phyloP scores from a whole-genome alignment of 1,140 invertebrate genomes.

The Teleogryllus occipitalis region DNA sequence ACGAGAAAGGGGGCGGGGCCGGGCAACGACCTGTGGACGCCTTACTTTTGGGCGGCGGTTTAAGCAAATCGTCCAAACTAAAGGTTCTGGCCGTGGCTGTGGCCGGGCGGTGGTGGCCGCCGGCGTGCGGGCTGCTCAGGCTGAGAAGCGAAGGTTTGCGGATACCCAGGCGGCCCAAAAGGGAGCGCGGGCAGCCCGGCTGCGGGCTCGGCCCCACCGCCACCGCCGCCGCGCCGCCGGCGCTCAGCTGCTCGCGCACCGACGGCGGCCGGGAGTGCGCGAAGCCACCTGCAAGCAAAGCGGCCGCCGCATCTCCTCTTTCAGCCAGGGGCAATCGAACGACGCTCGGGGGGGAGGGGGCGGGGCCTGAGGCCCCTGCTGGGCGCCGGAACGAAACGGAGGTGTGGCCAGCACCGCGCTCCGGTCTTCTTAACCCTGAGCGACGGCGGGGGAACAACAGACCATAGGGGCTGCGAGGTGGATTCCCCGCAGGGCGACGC shows the following conservation, averaged over 20 bases:
- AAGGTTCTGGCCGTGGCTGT: conserved; percentile 56
- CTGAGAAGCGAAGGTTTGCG: conserved; percentile 52
- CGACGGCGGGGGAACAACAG: too few relatives aligned
- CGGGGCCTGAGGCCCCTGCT: too few relatives aligned
- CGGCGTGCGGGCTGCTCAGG: conserved; percentile 53
- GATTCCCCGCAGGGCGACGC: too few relatives aligned
- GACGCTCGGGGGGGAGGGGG: too few relatives aligned
- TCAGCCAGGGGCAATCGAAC: too few relatives aligned
- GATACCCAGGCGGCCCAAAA: conserved; percentile 67
- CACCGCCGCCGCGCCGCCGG: conserved; percentile 13
- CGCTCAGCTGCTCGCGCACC: conserved; percentile 35
- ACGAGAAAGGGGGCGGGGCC: not conserved
- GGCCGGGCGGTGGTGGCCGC: conserved; percentile 16
- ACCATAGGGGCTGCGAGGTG: too few relatives aligned
- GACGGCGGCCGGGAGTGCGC: conserved; percentile 28
- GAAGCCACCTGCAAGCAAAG: conserved; percentile 10
- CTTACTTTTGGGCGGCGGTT: conserved; percentile 45
- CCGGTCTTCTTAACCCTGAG: too few relatives aligned
- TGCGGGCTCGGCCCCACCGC: conserved; percentile 28
- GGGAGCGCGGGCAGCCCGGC: conserved; percentile 45
- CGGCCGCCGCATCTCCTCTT: not conserved
- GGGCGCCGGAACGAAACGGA: too few relatives aligned
- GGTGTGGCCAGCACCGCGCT: too few relatives aligned
- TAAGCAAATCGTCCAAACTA: conserved; percentile 73
- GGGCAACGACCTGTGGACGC: not conserved